A percentile compares a stretch with the other conserved stretches of the same genome.
Evolutionary conservation across 2,797 vertebrate genomes (phyloP).

Genomic region (Catamblyrhynchus diadema): DNA sequence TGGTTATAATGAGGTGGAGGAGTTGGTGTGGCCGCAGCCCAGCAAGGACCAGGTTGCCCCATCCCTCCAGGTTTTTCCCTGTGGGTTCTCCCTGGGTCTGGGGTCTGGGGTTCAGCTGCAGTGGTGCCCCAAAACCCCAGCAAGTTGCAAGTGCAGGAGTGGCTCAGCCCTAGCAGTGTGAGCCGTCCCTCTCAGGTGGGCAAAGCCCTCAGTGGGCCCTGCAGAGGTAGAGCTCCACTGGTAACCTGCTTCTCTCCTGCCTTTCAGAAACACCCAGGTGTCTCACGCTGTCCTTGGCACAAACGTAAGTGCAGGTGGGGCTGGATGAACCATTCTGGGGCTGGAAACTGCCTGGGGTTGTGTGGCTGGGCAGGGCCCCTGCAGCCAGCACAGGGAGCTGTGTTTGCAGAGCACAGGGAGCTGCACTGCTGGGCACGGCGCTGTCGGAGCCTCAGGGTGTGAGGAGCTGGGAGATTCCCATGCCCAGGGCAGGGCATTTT

Average conservation of each 20-base stretch:
- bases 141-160: not conserved
- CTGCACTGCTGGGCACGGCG: not conserved
- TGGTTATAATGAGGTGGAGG: not conserved
- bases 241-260: conserved; percentile 62
- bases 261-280: conserved; percentile 76
- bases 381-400: not conserved
- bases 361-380: not conserved
- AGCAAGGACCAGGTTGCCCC: not conserved
- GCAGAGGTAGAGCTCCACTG: not conserved
- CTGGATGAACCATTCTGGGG: not conserved
- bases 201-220: not conserved
- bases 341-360: not conserved
- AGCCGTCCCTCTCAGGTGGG: not conserved
- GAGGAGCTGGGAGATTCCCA: not conserved
- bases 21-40: not conserved
- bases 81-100: accelerated
- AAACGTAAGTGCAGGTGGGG: conserved; percentile 72
- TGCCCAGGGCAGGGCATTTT: not conserved
- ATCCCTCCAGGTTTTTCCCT: not conserved
- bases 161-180: not conserved
- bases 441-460: not conserved
- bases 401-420: not conserved
- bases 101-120: not conserved
- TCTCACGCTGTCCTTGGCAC: conserved; percentile 76
- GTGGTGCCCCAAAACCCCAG: not conserved